Percentiles rank a stretch among this genome's conserved stretches.
Conservation (phyloP, 2,113 vertebrate species). For the Chaetodon auriga region DNA sequence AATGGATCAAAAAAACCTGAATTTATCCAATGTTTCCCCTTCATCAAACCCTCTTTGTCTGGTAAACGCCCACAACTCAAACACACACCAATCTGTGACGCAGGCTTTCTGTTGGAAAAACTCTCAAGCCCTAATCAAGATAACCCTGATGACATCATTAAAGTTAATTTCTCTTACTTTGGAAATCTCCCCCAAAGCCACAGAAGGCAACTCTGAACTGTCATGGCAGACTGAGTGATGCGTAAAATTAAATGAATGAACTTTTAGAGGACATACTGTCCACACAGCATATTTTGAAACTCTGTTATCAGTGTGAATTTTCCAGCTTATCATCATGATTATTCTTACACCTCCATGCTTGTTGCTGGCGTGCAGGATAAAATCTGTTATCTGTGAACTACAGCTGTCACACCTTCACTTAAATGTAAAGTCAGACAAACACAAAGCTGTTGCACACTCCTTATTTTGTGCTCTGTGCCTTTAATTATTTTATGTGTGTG, state of each 20-base stretch:
- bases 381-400: constrained; percentile 7
- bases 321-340: neutral
- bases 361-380: neutral
- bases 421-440: constrained; percentile 1
- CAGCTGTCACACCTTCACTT: constrained; percentile 15
- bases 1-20: neutral
- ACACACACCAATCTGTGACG: neutral
- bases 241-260: neutral
- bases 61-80: neutral
- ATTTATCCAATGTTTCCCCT: neutral
- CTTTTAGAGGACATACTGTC: neutral
- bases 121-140: neutral
- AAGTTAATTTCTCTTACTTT: neutral
- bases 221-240: neutral
- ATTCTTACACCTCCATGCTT: constrained; percentile 11
- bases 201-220: neutral
- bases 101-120: neutral
- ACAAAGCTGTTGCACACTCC: neutral
- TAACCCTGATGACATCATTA: neutral
- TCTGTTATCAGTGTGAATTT: neutral
- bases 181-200: neutral
- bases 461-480: neutral
- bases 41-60: neutral
- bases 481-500: neutral
- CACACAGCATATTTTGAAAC: neutral